phyloP scores from a whole-genome alignment of 1,140 invertebrate species.

The Spodoptera frugiperda region DNA sequence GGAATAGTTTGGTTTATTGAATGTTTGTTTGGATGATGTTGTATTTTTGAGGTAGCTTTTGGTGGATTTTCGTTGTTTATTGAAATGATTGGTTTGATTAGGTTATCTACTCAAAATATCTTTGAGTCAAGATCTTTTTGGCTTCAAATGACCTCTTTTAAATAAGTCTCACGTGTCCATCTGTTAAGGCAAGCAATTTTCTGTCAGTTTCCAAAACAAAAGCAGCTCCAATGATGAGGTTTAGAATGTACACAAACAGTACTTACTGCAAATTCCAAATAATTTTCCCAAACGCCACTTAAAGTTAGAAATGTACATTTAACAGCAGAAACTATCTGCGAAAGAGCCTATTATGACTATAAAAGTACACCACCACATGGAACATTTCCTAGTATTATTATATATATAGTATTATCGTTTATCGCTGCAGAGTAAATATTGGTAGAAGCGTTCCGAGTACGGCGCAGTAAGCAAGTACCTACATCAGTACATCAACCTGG shows the following conservation, averaged over 20 bases:
- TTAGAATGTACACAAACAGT: background rate
- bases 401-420: too few relatives aligned
- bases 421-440: conserved; percentile 41
- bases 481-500: conserved; percentile 29
- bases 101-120: too few relatives aligned
- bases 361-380: conserved; percentile 16
- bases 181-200: too few relatives aligned
- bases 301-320: conserved; percentile 2
- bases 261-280: conserved; percentile 2
- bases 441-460: conserved; percentile 6
- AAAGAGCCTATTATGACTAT: conserved; percentile 29
- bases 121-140: too few relatives aligned
- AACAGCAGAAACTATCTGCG: conserved; percentile 9
- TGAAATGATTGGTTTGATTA: too few relatives aligned
- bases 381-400: conserved; percentile 22
- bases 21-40: background rate
- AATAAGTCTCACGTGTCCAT: too few relatives aligned
- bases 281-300: conserved; percentile 12
- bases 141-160: too few relatives aligned
- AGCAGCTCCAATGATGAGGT: too few relatives aligned
- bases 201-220: too few relatives aligned
- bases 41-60: background rate
- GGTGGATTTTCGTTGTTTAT: too few relatives aligned
- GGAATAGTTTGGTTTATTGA: background rate
- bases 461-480: background rate